These are phyloP conservation scores for Argopecten irradians DNA, from an alignment of 1,140 invertebrate genomes.

Conservation along the genomic window DNA sequence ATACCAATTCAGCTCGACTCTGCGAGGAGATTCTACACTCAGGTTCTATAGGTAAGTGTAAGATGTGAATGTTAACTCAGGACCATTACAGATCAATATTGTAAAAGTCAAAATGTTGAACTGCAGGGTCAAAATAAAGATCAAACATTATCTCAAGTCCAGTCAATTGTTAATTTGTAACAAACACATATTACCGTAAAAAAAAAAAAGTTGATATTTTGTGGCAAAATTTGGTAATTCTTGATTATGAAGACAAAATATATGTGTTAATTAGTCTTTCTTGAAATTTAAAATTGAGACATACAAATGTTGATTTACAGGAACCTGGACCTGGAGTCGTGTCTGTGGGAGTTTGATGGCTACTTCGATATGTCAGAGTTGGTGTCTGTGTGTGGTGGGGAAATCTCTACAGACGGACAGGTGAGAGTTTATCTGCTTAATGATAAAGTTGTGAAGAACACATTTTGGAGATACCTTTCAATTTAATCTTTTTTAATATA, in stretches of 20 bases:
- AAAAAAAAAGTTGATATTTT: too few relatives aligned
- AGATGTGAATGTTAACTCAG: neutral
- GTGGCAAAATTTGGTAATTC: too few relatives aligned
- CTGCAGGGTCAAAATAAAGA: too few relatives aligned
- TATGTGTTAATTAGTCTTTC: neutral
- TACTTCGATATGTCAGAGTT: constrained; percentile 76
- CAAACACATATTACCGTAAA: too few relatives aligned
- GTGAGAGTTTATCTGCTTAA: constrained; percentile 57
- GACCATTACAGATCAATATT: too few relatives aligned
- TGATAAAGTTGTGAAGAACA: neutral
- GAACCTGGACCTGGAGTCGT: constrained; percentile 76
- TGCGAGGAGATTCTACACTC: constrained; percentile 70
- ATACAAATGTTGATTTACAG: constrained; percentile 63
- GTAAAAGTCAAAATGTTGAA: too few relatives aligned
- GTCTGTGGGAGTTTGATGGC: constrained; percentile 76
- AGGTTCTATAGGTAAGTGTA: constrained; percentile 71
- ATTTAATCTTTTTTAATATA: constrained; percentile 28
- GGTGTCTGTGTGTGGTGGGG: constrained; percentile 73
- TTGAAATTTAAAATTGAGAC: neutral
- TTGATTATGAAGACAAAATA: neutral
- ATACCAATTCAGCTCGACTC: constrained; percentile 69
- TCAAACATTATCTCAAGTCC: too few relatives aligned
- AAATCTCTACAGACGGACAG: constrained; percentile 73
- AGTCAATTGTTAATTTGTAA: too few relatives aligned
- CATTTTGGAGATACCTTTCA: constrained; percentile 18